phyloP scores from a whole-genome alignment of 2,888 invertebrate genomes.

The Tenthredo mesomela region DNA sequence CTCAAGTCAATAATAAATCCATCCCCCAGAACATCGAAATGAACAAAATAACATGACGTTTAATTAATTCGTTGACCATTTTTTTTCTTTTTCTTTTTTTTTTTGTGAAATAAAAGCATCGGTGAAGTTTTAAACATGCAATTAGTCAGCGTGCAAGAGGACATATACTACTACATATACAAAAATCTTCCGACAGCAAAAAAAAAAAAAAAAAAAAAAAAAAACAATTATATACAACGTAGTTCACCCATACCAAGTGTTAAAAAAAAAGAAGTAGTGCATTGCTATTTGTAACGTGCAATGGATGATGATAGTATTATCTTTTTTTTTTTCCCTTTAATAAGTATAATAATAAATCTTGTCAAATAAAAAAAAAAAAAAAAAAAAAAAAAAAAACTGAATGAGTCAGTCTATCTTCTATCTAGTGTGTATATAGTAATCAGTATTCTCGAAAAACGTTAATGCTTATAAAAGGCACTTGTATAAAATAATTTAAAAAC shows the following conservation, averaged over 20 bases:
- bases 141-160: conserved; percentile 37
- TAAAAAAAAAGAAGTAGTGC: neutral
- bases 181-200: neutral
- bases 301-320: conserved; percentile 5
- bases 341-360: conserved; percentile 22
- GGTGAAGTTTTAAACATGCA: conserved; percentile 39
- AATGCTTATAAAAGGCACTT: conserved; percentile 74
- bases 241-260: conserved; percentile 44
- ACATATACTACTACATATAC: neutral
- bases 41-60: neutral
- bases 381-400: neutral
- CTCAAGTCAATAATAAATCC: neutral
- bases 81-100: neutral
- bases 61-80: neutral
- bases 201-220: neutral
- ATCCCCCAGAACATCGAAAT: neutral
- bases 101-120: conserved; percentile 31
- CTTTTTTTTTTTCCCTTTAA: neutral
- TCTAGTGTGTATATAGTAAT: neutral
- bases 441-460: conserved; percentile 42
- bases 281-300: conserved; percentile 21
- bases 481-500: conserved; percentile 72
- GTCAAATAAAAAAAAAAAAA: conserved; percentile 6
- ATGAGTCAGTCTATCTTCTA: conserved; percentile 25
- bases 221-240: neutral